Conservation (phyloP, 2,888 invertebrate genomes). For the Mellilla xanthometata region DNA sequence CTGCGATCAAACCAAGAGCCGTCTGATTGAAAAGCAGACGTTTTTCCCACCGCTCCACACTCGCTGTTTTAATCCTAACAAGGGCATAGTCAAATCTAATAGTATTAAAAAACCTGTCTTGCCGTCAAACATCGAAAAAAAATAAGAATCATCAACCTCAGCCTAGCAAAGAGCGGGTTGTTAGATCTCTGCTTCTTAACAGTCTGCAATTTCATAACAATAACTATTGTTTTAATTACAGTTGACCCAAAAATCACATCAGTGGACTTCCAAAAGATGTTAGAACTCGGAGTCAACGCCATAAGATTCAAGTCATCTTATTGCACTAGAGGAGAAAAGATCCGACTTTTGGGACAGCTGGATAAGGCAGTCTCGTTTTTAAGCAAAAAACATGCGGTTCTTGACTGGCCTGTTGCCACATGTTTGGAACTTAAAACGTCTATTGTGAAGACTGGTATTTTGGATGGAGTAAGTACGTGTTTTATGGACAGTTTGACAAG, state of each 20-base stretch:
- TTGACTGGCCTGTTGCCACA: conserved; percentile 87
- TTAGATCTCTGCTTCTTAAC: no score
- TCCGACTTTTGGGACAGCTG: conserved; percentile 52
- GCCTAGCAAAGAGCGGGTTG: no score
- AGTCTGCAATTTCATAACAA: no score
- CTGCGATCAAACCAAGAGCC: no score
- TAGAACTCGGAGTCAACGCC: conserved; percentile 74
- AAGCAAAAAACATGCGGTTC: conserved; percentile 76
- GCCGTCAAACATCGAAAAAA: no score
- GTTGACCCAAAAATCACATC: conserved; percentile 43
- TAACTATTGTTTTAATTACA: conserved; percentile 19
- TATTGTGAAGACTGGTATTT: conserved; percentile 88
- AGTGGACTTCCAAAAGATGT: conserved; percentile 68
- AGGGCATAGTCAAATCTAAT: no score
- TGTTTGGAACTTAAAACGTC: conserved; percentile 93
- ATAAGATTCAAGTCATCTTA: conserved; percentile 54
- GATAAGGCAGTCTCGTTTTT: conserved; percentile 67
- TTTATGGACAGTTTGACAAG: no score
- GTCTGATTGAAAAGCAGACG: no score
- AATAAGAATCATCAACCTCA: no score
- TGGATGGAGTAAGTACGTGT: conserved; percentile 42
- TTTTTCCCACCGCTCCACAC: no score
- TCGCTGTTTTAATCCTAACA: no score
- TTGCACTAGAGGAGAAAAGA: conserved; percentile 47
- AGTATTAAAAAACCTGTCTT: no score